Evolutionary conservation across 2,113 vertebrate genomes (phyloP), one percentile per base, ranked within the genome.

Genomic region (Upupa epops): DNA sequence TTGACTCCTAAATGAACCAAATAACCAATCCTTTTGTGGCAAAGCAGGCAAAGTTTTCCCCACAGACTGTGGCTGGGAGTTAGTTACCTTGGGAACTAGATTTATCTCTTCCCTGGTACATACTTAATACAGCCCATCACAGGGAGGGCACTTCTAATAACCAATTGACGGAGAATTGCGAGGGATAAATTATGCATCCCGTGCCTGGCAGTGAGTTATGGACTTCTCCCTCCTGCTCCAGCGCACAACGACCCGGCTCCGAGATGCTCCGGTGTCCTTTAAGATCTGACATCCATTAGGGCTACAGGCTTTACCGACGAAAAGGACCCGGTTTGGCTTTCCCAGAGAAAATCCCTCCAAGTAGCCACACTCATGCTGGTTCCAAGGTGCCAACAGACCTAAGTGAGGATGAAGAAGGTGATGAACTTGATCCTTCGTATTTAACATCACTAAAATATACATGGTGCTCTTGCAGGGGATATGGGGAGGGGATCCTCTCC

Each of bases 81-180:
- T 54, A 94, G 97, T 96, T 97, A 97, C 97, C 95, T 97, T 95
- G 96, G 97, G 96, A 97, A 97, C 93, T 40, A 95, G 96, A 97
- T 98, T 97, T 93, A 96, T 98, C 95, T 95, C 92, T 84, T 84
- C 75, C 66, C 52, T 93, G 10, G 26, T 88, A 80, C 93, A 24
- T 96, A 89, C 93, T 97, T 97, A 95, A 86, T 92, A 79, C 72
- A 92, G 91, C 92, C 92, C 94, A 95, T 96, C 95, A 88, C 95
- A 95, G 93, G 93, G 95, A 97, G 97, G 94, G 95, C 95, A 95
- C 96, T 97, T 98, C 96, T 97, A 98, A 97, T 97, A 98, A 97
- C 96, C 97, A 97, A 97, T 96, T 98, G 97, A 96, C 96, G 96
- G 93, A 91, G 96, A 98, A 98, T 97, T 97, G 97, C 92, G 85